Conservation (phyloP, 2,888 invertebrate genomes). For the Miltochrista miniata region DNA sequence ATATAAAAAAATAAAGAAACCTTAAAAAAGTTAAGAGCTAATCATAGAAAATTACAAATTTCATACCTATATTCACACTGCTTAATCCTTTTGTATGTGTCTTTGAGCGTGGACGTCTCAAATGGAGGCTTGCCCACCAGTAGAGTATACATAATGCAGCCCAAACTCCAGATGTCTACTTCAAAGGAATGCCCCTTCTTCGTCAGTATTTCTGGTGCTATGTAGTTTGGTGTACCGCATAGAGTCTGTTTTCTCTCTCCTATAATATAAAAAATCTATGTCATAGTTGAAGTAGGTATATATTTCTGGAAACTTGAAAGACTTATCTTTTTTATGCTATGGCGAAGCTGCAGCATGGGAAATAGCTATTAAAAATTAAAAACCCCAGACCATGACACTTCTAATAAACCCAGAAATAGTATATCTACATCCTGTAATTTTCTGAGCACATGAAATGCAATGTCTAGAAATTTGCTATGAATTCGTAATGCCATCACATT, state of each 20-base stretch:
- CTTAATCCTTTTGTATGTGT: slow-evolving; percentile 97
- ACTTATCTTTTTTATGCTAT: too few species aligned
- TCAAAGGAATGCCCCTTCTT: slow-evolving; percentile 99
- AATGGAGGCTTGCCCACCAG: slow-evolving; percentile 99
- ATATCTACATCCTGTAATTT: too few species aligned
- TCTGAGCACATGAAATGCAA: too few species aligned
- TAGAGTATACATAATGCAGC: slow-evolving; percentile 99
- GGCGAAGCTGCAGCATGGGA: too few species aligned
- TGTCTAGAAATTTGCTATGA: too few species aligned
- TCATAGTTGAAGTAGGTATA: neutral
- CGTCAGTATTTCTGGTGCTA: slow-evolving; percentile 98
- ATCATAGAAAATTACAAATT: neutral
- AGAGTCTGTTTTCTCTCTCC: slow-evolving; percentile 94
- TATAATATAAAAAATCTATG: slow-evolving; percentile 29
- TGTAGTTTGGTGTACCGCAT: slow-evolving; percentile 99
- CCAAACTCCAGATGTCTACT: slow-evolving; percentile 99
- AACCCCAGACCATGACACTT: too few species aligned
- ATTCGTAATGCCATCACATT: too few species aligned
- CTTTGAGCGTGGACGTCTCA: slow-evolving; percentile 96
- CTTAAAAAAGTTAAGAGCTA: neutral
- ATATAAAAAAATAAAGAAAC: too few species aligned
- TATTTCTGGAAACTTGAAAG: too few species aligned
- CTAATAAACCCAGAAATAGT: too few species aligned
- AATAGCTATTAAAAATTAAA: too few species aligned
- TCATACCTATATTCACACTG: slow-evolving; percentile 94